A percentile compares a stretch with the other conserved stretches of the same genome.
Evolutionary conservation across 2,797 vertebrate genomes (phyloP).

Genomic region (Synaphobranchus kaupii): DNA sequence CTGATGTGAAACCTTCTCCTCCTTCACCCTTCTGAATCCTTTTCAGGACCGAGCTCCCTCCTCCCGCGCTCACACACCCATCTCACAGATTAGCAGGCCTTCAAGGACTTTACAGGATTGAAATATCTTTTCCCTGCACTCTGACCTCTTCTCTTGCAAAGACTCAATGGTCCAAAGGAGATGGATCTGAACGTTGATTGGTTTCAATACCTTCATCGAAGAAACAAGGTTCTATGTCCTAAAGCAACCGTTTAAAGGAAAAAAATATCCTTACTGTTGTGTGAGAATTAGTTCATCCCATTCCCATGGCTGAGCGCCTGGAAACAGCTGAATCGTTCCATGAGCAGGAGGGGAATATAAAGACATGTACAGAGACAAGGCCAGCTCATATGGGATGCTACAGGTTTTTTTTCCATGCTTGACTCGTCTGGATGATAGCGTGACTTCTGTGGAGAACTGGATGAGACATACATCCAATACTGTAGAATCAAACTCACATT

Average conservation of each 20-base stretch:
- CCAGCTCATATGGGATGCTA: not conserved
- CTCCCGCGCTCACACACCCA: not conserved
- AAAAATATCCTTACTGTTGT: not conserved
- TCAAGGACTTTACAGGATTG: not conserved
- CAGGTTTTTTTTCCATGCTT: slow-evolving; percentile 23
- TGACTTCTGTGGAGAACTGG: slow-evolving; percentile 30
- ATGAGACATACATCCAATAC: slow-evolving; percentile 45
- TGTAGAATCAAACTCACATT: slow-evolving; percentile 52
- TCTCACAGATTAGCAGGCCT: not conserved
- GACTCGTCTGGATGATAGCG: not conserved
- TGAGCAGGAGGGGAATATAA: slow-evolving; percentile 35
- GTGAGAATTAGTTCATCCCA: not conserved
- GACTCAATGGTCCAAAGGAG: not conserved
- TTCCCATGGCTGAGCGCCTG: not conserved
- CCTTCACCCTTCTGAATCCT: not conserved
- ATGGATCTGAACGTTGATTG: not conserved
- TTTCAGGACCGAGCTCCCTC: not conserved
- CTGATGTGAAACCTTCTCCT: not conserved
- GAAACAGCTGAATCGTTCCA: slow-evolving; percentile 43
- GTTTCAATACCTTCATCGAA: not conserved
- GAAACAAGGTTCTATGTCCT: not conserved
- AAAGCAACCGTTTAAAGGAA: not conserved
- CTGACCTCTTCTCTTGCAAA: not conserved
- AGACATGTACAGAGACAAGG: slow-evolving; percentile 37
- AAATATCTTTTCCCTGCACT: not conserved